A percentile compares a stretch with the other conserved stretches of the same genome.
Conservation (phyloP, 2,888 invertebrate genomes). For the Drosophila sordidula region DNA sequence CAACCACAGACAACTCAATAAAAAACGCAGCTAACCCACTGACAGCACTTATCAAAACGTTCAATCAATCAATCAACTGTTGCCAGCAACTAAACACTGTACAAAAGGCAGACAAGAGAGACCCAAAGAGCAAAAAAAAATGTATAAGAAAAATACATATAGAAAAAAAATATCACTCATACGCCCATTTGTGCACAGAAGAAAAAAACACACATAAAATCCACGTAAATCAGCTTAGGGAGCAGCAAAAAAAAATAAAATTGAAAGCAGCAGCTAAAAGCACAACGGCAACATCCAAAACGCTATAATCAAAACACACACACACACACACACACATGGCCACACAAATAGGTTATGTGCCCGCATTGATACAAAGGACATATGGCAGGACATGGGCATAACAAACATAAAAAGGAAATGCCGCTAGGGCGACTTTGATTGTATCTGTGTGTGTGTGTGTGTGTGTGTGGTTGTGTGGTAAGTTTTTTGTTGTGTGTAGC, state of each 20-base stretch:
- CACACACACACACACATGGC: slow-evolving; percentile 5
- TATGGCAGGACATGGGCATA: slow-evolving; percentile 62
- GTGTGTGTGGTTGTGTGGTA: slow-evolving; percentile 1
- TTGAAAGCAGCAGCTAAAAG: slow-evolving; percentile 36
- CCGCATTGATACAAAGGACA: slow-evolving; percentile 66
- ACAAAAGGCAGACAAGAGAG: slow-evolving; percentile 48
- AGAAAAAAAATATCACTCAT: slow-evolving; percentile 63
- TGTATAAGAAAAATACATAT: slow-evolving; percentile 9
- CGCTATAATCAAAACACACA: slow-evolving; percentile 61
- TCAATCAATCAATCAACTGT: slow-evolving; percentile 79
- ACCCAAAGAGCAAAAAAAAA: neutral
- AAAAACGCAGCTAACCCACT: slow-evolving; percentile 66
- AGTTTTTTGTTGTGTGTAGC: slow-evolving; percentile 22
- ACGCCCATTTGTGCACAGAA: slow-evolving; percentile 56
- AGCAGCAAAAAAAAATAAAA: slow-evolving; percentile 26
- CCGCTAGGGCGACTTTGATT: slow-evolving; percentile 9
- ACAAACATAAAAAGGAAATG: slow-evolving; percentile 50
- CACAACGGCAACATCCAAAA: slow-evolving; percentile 43
- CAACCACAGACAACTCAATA: slow-evolving; percentile 47
- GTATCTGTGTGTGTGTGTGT: slow-evolving; percentile 15
- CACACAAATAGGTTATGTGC: slow-evolving; percentile 37
- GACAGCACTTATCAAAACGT: slow-evolving; percentile 76
- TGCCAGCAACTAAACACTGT: slow-evolving; percentile 69
- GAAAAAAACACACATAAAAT: slow-evolving; percentile 37
- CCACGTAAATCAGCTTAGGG: slow-evolving; percentile 65